Percentiles rank a stretch among this genome's conserved stretches.
phyloP scores from a whole-genome alignment of 1,140 invertebrate species.

The Drosophila serrata region DNA sequence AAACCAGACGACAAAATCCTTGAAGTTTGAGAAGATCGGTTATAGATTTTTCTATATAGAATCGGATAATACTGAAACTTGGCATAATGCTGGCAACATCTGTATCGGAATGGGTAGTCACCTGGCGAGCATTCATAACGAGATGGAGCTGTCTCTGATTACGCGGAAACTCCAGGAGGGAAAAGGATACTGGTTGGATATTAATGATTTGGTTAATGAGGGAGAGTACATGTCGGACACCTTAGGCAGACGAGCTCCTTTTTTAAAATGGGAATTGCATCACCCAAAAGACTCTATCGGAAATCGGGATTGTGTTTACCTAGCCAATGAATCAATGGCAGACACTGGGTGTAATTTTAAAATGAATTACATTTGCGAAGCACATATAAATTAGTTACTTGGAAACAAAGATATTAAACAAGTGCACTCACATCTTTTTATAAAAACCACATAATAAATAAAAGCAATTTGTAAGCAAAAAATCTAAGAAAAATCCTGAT shows the following conservation, averaged over 20 bases:
- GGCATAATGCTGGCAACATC: background rate
- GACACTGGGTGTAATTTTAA: background rate
- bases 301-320: background rate
- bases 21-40: background rate
- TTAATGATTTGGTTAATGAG: background rate
- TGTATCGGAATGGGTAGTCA: background rate
- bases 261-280: background rate
- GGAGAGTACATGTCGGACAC: conserved; percentile 2
- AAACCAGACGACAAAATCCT: background rate
- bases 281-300: background rate
- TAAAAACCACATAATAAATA: no score
- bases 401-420: background rate
- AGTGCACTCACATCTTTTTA: no score
- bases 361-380: background rate
- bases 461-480: background rate
- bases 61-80: background rate
- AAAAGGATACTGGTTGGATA: background rate
- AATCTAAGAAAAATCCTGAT: background rate
- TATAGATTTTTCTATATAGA: background rate
- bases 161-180: background rate
- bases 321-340: background rate
- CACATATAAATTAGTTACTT: background rate
- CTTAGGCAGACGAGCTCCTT: background rate
- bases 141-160: background rate
- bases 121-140: background rate